These are phyloP conservation scores for Mus musculus DNA, from an alignment of 2,113 vertebrate genomes.

Conservation along the genomic window GRCm39 chr1:153753001-153753500, in stretches of 20 bases:
- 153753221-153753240: background rate
- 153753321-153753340: background rate
- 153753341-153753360: background rate
- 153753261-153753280: background rate
- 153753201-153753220: background rate
- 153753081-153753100: background rate
- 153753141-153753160: background rate
- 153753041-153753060: background rate
- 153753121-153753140: background rate
- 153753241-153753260: background rate
- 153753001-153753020: background rate
- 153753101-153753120: background rate
- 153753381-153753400: background rate
- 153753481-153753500: background rate
- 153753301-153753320: background rate
- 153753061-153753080: background rate
- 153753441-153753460: background rate
- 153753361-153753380: background rate
- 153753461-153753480: background rate
- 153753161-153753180: background rate
- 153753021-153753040: background rate
- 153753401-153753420: background rate
- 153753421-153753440: background rate
- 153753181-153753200: background rate
- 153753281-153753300: background rate